Conservation (phyloP, 2,113 vertebrate genomes). For the Dascyllus trimaculatus region DNA sequence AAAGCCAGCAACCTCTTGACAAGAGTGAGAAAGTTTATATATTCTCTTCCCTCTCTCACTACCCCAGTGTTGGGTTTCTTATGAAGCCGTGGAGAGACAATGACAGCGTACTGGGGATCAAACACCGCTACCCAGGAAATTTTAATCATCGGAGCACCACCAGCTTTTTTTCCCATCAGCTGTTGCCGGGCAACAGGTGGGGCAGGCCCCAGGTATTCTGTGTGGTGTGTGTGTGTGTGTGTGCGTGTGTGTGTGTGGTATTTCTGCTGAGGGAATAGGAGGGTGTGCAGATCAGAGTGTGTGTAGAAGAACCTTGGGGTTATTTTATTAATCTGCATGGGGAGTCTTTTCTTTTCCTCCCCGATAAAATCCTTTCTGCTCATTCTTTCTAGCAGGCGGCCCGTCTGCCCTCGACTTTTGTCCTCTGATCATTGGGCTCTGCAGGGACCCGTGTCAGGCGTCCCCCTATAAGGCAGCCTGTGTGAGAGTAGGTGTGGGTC, state of each 20-base stretch:
- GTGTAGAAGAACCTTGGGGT: conserved; percentile 69
- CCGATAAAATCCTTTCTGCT: conserved; percentile 68
- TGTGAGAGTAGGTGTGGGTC: conserved; percentile 43
- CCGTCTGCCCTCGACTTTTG: conserved; percentile 79
- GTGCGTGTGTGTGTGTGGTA: conserved; percentile 45
- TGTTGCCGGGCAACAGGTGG: conserved; percentile 82
- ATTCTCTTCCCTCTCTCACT: conserved; percentile 42
- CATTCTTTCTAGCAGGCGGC: conserved; percentile 74
- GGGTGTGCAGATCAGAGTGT: conserved; percentile 62
- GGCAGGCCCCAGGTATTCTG: conserved; percentile 68
- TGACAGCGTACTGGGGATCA: conserved; percentile 65
- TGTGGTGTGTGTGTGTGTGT: conserved; percentile 43
- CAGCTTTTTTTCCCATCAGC: conserved; percentile 67
- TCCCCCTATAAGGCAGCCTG: conserved; percentile 51
- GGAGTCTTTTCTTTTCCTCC: conserved; percentile 75
- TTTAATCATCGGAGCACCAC: conserved; percentile 82
- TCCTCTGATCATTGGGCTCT: conserved; percentile 78
- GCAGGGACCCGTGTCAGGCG: conserved; percentile 70
- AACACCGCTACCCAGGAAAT: conserved; percentile 72
- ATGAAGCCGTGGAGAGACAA: conserved; percentile 69
- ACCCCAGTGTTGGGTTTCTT: conserved; percentile 47
- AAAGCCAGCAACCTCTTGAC: conserved; percentile 67
- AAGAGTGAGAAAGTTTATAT: conserved; percentile 72
- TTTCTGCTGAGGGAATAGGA: conserved; percentile 27
- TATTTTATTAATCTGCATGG: conserved; percentile 85